Percentiles rank a stretch among this genome's conserved stretches.
Conservation (phyloP, 2,113 vertebrate genomes). For the Potamarius usumacintae region DNA sequence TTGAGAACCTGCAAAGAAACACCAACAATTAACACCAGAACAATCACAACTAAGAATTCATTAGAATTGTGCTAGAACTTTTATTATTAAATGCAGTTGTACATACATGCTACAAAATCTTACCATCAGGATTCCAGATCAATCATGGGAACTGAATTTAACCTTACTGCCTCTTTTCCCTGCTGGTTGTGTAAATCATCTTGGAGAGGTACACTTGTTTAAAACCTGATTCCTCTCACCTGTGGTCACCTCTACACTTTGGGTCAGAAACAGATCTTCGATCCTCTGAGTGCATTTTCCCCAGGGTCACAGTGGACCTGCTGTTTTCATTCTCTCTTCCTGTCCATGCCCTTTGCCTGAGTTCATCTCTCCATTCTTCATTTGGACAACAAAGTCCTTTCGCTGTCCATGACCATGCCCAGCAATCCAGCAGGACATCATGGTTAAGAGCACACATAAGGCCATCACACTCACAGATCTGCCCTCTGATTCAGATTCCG, state of each 20-base stretch:
- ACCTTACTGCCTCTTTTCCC: slow-evolving; percentile 40
- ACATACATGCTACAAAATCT: neutral
- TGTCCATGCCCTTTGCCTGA: slow-evolving; percentile 33
- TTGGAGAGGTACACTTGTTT: slow-evolving; percentile 57
- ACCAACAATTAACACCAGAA: neutral
- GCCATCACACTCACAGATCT: slow-evolving; percentile 61
- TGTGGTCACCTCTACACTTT: slow-evolving; percentile 40
- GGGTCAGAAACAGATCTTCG: slow-evolving; percentile 47
- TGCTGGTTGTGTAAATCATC: slow-evolving; percentile 57
- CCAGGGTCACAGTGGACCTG: slow-evolving; percentile 61
- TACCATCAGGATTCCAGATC: slow-evolving; percentile 41
- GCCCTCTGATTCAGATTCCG: slow-evolving; percentile 57
- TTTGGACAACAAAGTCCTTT: slow-evolving; percentile 36
- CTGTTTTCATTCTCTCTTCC: slow-evolving; percentile 50
- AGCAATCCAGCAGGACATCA: slow-evolving; percentile 42
- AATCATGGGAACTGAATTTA: slow-evolving; percentile 51
- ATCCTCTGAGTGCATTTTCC: slow-evolving; percentile 48
- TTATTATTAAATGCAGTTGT: neutral
- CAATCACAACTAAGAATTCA: neutral
- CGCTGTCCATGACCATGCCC: slow-evolving; percentile 32
- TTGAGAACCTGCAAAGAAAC: neutral
- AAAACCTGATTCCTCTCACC: slow-evolving; percentile 58
- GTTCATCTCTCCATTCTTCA: slow-evolving; percentile 60
- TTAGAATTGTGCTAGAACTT: neutral
- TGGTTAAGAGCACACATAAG: slow-evolving; percentile 62